phyloP scores from a whole-genome alignment of 1,140 invertebrate species.

The Drosophila mojavensis region DNA sequence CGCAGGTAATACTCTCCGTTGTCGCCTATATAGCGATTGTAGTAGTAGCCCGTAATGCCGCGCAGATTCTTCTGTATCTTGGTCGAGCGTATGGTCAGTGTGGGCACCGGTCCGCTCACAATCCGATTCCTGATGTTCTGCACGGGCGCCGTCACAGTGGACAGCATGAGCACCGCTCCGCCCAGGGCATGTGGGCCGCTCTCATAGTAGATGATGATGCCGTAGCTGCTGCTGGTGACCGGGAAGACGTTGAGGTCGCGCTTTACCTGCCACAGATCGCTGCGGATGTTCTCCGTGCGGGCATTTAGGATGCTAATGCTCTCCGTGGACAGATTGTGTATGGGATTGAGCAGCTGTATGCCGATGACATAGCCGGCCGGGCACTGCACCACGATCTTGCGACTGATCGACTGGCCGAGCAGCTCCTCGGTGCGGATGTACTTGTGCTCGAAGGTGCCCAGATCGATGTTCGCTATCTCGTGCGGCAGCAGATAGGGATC shows the following conservation, averaged over 20 bases:
- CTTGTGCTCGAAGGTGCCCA: constrained; percentile 90
- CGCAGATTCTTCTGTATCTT: constrained; percentile 92
- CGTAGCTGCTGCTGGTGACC: constrained; percentile 92
- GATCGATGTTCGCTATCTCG: constrained; percentile 86
- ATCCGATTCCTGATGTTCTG: constrained; percentile 89
- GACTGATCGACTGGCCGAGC: constrained; percentile 86
- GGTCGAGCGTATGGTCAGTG: constrained; percentile 88
- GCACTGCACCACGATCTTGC: constrained; percentile 87
- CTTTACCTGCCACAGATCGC: constrained; percentile 90
- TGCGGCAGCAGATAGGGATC: constrained; percentile 88
- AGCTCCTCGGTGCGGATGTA: constrained; percentile 90
- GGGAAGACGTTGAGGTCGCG: constrained; percentile 94
- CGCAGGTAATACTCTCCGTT: constrained; percentile 92
- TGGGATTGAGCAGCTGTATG: constrained; percentile 93
- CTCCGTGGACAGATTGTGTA: constrained; percentile 94
- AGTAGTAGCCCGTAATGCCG: constrained; percentile 94
- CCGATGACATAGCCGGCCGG: constrained; percentile 91
- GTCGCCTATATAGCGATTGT: constrained; percentile 94
- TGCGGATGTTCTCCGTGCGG: constrained; percentile 86
- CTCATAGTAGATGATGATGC: constrained; percentile 91
- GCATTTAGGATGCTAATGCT: constrained; percentile 91
- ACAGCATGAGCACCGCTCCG: constrained; percentile 92
- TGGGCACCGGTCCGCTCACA: constrained; percentile 90
- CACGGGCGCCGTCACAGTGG: constrained; percentile 89
- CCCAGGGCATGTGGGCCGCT: constrained; percentile 92